These are phyloP conservation scores for Protaetia brevitarsis DNA, from an alignment of 1,140 invertebrate species.

Conservation along the genomic window DNA sequence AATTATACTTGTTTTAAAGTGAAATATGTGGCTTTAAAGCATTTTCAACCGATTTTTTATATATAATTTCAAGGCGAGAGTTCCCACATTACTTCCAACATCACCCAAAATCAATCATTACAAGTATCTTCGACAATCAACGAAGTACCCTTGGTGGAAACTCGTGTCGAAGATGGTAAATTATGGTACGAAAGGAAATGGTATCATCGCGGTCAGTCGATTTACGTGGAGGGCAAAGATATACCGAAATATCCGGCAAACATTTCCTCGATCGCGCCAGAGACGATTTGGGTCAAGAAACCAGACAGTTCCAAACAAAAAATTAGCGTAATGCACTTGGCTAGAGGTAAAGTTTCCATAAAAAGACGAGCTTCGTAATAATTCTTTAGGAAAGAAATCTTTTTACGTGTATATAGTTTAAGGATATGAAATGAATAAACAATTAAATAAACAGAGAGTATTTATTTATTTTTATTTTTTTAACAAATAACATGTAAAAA, in stretches of 20 bases:
- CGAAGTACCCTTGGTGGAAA: slow-evolving; percentile 62
- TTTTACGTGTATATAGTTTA: neutral
- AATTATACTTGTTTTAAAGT: no score
- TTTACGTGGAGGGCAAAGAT: slow-evolving; percentile 87
- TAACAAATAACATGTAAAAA: no score
- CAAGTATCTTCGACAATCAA: slow-evolving; percentile 43
- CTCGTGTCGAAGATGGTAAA: slow-evolving; percentile 91
- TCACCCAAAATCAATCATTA: slow-evolving; percentile 22
- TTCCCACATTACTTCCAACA: neutral
- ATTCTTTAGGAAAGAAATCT: neutral
- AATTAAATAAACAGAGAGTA: slow-evolving; percentile 4
- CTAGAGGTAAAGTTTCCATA: slow-evolving; percentile 83
- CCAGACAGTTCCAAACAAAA: slow-evolving; percentile 76
- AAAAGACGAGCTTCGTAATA: slow-evolving; percentile 73
- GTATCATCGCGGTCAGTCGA: slow-evolving; percentile 90
- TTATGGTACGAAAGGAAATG: slow-evolving; percentile 89
- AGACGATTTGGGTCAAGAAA: slow-evolving; percentile 89
- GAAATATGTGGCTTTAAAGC: no score
- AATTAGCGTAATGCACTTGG: slow-evolving; percentile 79
- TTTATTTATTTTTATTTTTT: no score
- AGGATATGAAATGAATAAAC: neutral
- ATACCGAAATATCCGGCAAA: slow-evolving; percentile 76
- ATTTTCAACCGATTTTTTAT: no score
- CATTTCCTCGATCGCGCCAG: slow-evolving; percentile 84
- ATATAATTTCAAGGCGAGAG: no score